Evolutionary conservation across 2,888 invertebrate species (phyloP).

Genomic region (Xestia rhomboidea): DNA sequence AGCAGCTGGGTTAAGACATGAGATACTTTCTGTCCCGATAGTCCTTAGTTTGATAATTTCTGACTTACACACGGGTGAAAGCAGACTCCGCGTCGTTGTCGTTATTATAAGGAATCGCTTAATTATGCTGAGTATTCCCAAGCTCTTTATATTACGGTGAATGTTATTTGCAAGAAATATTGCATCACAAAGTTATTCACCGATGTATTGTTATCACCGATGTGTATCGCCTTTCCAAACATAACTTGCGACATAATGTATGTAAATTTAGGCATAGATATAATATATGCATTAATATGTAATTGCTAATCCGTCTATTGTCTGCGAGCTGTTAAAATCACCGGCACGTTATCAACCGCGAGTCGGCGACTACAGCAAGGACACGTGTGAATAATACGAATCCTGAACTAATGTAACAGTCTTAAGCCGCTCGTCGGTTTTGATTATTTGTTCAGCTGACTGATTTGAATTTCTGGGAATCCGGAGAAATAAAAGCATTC

Average conservation of each 20-base stretch:
- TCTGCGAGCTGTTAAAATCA: conserved; percentile 44
- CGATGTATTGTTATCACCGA: background rate
- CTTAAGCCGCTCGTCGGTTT: background rate
- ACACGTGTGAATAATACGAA: background rate
- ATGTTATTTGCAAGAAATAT: conserved; percentile 15
- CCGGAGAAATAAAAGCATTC: conserved; percentile 4
- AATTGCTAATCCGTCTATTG: conserved; percentile 56
- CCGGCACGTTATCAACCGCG: conserved; percentile 47
- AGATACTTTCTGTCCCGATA: background rate
- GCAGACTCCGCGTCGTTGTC: background rate
- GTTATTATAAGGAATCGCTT: background rate
- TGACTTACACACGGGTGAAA: background rate
- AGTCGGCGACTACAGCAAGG: background rate
- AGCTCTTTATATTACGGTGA: background rate
- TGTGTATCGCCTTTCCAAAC: conserved; percentile 5
- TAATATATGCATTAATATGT: conserved; percentile 10
- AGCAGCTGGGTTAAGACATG: background rate
- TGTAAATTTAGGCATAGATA: conserved; percentile 8
- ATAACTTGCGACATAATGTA: background rate
- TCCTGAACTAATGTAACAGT: background rate
- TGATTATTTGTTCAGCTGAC: conserved; percentile 36
- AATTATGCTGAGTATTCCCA: background rate
- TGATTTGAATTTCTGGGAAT: conserved; percentile 14
- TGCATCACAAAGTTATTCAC: conserved; percentile 21
- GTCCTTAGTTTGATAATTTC: background rate